These are phyloP conservation scores for Leptopilina syphax DNA, from an alignment of 2,888 invertebrate genomes.

Conservation along the genomic window DNA sequence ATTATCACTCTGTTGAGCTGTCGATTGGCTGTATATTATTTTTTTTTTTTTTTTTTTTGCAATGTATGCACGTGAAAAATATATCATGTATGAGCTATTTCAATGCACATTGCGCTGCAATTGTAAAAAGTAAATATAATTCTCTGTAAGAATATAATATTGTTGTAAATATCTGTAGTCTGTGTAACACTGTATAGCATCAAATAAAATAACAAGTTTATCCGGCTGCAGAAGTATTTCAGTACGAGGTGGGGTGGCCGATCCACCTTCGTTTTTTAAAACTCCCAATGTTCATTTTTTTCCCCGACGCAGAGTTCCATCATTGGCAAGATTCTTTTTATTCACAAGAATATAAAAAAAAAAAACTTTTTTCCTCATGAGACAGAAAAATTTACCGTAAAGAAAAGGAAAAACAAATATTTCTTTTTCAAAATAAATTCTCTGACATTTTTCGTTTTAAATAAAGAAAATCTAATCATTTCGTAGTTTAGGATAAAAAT, in stretches of 20 bases:
- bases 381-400: background rate
- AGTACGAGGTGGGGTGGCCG: constrained; percentile 77
- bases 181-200: constrained; percentile 78
- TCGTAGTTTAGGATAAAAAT: too few relatives aligned
- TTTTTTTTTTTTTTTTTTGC: constrained; percentile 51
- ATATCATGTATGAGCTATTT: constrained; percentile 72
- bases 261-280: constrained; percentile 73
- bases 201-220: constrained; percentile 76
- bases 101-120: constrained; percentile 74
- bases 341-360: background rate
- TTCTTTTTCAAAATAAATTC: too few relatives aligned
- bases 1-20: constrained; percentile 75
- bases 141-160: constrained; percentile 78
- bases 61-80: constrained; percentile 73
- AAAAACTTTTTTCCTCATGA: background rate
- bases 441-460: too few relatives aligned
- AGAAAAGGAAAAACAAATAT: too few relatives aligned
- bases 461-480: too few relatives aligned
- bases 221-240: constrained; percentile 72
- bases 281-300: constrained; percentile 50
- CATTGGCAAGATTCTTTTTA: background rate
- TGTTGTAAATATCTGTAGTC: constrained; percentile 77
- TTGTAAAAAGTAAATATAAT: constrained; percentile 76
- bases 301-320: constrained; percentile 4
- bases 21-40: constrained; percentile 73